phyloP scores from a whole-genome alignment of 2,113 vertebrate genomes.

The Pachycephala philippinensis region DNA sequence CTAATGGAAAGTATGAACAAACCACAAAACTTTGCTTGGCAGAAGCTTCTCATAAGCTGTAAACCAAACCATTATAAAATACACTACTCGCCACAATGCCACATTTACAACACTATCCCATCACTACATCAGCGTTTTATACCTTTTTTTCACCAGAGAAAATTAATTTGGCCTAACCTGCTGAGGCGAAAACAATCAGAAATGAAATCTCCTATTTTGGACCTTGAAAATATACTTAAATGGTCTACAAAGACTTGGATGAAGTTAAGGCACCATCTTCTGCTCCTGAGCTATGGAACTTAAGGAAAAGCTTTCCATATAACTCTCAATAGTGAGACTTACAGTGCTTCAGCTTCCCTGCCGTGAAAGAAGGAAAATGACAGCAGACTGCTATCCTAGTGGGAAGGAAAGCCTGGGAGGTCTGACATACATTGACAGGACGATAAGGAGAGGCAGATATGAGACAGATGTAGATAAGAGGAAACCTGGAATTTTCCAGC shows the following conservation, averaged over 20 bases:
- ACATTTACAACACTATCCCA: neutral
- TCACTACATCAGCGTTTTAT: neutral
- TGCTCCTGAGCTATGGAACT: neutral
- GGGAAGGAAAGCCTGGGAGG: neutral
- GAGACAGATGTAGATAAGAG: neutral
- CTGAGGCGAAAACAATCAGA: neutral
- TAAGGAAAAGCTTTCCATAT: neutral
- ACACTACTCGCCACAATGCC: neutral
- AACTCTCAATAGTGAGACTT: neutral
- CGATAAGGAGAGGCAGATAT: neutral
- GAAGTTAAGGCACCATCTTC: neutral
- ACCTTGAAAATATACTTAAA: neutral
- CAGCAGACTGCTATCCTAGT: neutral
- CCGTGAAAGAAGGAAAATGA: neutral
- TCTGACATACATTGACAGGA: neutral
- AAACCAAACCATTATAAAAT: neutral
- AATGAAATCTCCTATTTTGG: neutral
- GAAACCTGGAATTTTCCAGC: neutral
- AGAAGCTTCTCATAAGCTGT: neutral
- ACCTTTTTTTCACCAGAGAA: neutral
- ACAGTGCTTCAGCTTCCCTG: neutral
- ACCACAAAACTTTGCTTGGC: neutral
- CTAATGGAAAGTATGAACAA: neutral
- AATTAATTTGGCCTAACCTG: neutral
- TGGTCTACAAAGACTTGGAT: neutral